Evolutionary conservation across 2,113 vertebrate genomes (phyloP).

Genomic region (Dicerorhinus sumatrensis): DNA sequence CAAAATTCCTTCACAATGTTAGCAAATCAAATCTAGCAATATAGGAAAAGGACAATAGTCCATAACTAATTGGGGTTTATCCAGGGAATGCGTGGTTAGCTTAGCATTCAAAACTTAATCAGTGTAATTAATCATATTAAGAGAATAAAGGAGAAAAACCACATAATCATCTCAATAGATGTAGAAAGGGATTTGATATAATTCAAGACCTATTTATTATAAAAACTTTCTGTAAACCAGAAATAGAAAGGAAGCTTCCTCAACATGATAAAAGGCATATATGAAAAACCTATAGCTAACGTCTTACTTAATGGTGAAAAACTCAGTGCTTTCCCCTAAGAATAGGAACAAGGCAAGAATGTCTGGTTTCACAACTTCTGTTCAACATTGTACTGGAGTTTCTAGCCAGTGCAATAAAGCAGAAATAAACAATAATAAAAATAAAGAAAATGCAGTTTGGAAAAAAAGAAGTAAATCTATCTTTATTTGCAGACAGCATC

Average conservation of each 20-base stretch:
- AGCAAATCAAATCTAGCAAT: neutral
- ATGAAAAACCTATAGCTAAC: neutral
- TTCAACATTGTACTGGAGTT: neutral
- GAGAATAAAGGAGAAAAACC: neutral
- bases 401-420: neutral
- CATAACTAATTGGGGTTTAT: neutral
- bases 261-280: neutral
- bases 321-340: neutral
- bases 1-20: neutral
- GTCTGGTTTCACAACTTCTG: no score
- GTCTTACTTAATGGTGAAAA: neutral
- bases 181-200: neutral
- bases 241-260: neutral
- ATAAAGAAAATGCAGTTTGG: neutral
- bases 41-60: neutral
- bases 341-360: no score
- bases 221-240: neutral
- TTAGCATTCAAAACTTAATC: neutral
- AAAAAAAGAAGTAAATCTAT: neutral
- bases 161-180: neutral
- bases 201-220: neutral
- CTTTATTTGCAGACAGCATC: neutral
- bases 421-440: neutral
- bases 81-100: neutral
- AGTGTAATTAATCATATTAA: neutral